Percentiles rank a stretch among this genome's conserved stretches.
phyloP scores from a whole-genome alignment of 2,888 invertebrate genomes.

The Imbricaverruca yamaguchii region DNA sequence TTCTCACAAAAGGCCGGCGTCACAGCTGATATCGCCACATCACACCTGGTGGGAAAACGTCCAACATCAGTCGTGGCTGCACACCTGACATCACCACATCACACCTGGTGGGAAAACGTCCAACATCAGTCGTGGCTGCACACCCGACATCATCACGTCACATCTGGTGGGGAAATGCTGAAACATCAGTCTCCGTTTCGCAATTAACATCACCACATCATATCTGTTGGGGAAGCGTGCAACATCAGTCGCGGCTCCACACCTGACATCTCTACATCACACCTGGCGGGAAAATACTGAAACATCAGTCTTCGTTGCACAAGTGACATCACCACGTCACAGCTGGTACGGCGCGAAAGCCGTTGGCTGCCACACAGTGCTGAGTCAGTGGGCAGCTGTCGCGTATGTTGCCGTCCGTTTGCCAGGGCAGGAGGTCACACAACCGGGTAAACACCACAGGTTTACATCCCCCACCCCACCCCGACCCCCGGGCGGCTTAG shows the following conservation, averaged over 20 bases:
- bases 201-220: slow-evolving; percentile 36
- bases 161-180: slow-evolving; percentile 35
- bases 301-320: slow-evolving; percentile 22
- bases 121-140: slow-evolving; percentile 19
- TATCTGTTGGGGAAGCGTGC: slow-evolving; percentile 34
- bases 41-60: slow-evolving; percentile 36
- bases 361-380: no score
- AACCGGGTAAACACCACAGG: no score
- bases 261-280: slow-evolving; percentile 36
- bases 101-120: slow-evolving; percentile 35
- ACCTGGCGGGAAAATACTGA: slow-evolving; percentile 34
- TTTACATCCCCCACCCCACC: no score
- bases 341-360: no score
- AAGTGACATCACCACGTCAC: slow-evolving; percentile 18
- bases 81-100: slow-evolving; percentile 36
- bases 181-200: slow-evolving; percentile 22
- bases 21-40: slow-evolving; percentile 35
- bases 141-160: slow-evolving; percentile 36
- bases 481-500: no score
- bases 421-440: no score
- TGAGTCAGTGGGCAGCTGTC: no score
- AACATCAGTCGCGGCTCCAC: slow-evolving; percentile 20
- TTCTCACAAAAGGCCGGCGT: slow-evolving; percentile 28
- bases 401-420: no score
- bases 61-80: slow-evolving; percentile 4